Evolutionary conservation across 64 coral and sea anemone species (phyloP).

Genomic region (Cladopsammia gracilis): DNA sequence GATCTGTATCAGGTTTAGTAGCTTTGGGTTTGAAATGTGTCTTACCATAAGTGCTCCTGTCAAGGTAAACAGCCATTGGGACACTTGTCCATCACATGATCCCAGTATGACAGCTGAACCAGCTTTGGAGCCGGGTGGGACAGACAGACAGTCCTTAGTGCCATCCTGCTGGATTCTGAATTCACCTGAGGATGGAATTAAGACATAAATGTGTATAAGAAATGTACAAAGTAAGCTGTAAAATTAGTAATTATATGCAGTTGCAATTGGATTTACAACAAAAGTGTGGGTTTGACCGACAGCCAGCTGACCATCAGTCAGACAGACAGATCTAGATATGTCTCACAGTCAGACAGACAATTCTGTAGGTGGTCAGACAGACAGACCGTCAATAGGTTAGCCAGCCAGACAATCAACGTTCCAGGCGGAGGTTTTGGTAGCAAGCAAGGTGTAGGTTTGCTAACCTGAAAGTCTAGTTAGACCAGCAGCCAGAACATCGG

Average conservation of each 20-base stretch:
- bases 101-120: slow-evolving; percentile 17
- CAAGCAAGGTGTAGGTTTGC: no score
- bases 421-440: background rate
- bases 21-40: background rate
- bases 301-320: background rate
- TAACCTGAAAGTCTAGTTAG: no score
- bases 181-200: background rate
- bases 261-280: background rate
- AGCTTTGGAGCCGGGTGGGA: background rate
- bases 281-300: background rate
- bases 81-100: slow-evolving; percentile 25
- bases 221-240: background rate
- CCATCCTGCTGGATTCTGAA: slow-evolving; percentile 12
- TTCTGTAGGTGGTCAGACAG: background rate
- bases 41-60: slow-evolving; percentile 60
- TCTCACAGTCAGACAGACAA: background rate
- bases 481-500: background rate
- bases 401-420: background rate
- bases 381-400: background rate
- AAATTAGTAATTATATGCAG: no score
- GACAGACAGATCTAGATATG: no score
- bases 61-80: slow-evolving; percentile 56
- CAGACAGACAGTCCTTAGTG: slow-evolving; percentile 5
- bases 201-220: background rate
- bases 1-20: no score